These are phyloP conservation scores for Pitangus sulphuratus DNA, from an alignment of 2,797 vertebrate genomes.

Conservation along the genomic window DNA sequence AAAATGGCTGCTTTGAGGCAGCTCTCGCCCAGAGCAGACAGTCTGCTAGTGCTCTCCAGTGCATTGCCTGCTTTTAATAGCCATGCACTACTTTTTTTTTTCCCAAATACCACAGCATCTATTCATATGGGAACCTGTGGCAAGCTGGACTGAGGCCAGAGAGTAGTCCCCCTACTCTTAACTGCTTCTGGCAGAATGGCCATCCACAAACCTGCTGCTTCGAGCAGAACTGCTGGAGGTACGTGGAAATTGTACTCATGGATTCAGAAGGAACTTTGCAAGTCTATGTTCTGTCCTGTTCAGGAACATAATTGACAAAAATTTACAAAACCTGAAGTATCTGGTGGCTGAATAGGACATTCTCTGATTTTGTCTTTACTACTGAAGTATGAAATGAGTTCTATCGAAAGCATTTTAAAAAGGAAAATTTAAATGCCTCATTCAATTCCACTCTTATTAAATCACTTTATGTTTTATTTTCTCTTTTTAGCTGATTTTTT, in stretches of 20 bases:
- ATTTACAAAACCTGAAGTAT: not conserved
- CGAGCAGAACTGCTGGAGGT: not conserved
- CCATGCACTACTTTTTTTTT: not conserved
- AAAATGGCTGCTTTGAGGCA: conserved; percentile 34
- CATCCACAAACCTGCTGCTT: not conserved
- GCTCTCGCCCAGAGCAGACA: conserved; percentile 11
- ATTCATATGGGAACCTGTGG: not conserved
- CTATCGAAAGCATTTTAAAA: not conserved
- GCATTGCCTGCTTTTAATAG: not conserved
- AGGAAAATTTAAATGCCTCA: not conserved
- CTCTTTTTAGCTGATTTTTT: not conserved
- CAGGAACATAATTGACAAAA: not conserved
- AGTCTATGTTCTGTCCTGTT: not conserved
- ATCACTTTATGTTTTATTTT: not conserved
- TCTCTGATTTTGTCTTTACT: not conserved
- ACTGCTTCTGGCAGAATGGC: not conserved
- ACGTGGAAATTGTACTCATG: not conserved
- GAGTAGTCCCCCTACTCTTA: not conserved
- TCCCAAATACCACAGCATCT: conserved; percentile 26
- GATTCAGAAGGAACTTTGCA: not conserved
- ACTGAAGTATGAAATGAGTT: not conserved
- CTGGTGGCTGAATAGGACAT: not conserved
- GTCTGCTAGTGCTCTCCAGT: not conserved
- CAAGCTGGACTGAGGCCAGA: not conserved
- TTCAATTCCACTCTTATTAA: not conserved